phyloP scores from a whole-genome alignment of 2,888 invertebrate genomes.

The Seira ritae region DNA sequence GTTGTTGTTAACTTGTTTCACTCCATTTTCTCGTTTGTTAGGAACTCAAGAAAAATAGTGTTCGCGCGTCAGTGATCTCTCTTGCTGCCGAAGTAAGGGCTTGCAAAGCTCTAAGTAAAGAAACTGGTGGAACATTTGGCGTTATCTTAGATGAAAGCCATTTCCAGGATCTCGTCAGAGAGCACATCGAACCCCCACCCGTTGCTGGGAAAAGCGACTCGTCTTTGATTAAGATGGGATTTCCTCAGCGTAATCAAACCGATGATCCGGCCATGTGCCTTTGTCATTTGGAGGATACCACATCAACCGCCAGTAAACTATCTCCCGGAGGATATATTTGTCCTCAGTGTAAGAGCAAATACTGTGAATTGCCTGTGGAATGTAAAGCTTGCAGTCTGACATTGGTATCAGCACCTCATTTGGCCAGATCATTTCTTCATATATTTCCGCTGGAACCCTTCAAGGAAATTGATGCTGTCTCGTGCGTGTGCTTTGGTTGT shows the following conservation, averaged over 20 bases:
- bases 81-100: conserved; percentile 96
- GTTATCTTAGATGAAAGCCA: conserved; percentile 91
- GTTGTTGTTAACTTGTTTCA: no score
- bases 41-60: conserved; percentile 84
- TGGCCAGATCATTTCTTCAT: conserved; percentile 98
- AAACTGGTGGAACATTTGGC: conserved; percentile 92
- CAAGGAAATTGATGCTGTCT: conserved; percentile 82
- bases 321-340: conserved; percentile 86
- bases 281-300: conserved; percentile 68
- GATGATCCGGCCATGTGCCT: conserved; percentile 78
- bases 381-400: conserved; percentile 97
- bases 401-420: conserved; percentile 97
- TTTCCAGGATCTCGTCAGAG: conserved; percentile 78
- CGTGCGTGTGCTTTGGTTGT: conserved; percentile 72
- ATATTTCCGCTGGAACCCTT: conserved; percentile 94
- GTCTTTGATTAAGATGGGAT: conserved; percentile 96
- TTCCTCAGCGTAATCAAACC: conserved; percentile 85
- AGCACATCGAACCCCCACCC: conserved; percentile 79
- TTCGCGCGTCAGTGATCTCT: conserved; percentile 96
- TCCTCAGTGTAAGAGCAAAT: conserved; percentile 98
- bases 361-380: conserved; percentile 98
- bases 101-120: conserved; percentile 88
- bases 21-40: no score
- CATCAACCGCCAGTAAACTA: conserved; percentile 56
- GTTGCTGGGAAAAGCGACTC: conserved; percentile 79